Evolutionary conservation across 2,797 vertebrate species (phyloP).

Genomic region (Calcarius lapponicus): DNA sequence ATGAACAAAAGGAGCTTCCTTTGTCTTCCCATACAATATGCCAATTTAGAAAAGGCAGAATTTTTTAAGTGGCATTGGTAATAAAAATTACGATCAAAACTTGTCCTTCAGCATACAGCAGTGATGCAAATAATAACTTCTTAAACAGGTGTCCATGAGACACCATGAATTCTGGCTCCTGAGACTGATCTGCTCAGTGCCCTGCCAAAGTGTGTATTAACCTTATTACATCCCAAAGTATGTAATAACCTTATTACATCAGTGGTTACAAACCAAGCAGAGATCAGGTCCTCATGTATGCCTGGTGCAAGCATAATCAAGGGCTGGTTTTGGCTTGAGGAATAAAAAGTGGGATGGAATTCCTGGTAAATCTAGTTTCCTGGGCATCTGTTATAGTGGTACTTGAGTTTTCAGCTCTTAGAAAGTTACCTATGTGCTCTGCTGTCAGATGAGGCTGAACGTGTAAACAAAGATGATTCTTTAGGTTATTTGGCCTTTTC

Average conservation of each 20-base stretch:
- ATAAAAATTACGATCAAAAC: background rate
- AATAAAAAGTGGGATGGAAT: background rate
- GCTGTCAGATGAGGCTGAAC: background rate
- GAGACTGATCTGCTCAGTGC: background rate
- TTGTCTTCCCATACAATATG: background rate
- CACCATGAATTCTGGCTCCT: background rate
- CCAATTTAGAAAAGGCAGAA: background rate
- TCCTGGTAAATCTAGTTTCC: background rate
- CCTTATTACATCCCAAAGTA: background rate
- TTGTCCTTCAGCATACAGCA: background rate
- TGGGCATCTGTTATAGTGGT: background rate
- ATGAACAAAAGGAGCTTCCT: background rate
- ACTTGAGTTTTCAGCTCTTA: rapidly evolving
- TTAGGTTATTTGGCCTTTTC: background rate
- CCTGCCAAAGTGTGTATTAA: background rate
- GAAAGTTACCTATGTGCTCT: background rate
- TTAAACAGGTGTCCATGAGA: background rate
- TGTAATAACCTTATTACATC: background rate
- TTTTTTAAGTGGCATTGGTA: background rate
- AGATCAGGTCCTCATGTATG: background rate
- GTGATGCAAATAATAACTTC: background rate
- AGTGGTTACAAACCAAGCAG: background rate
- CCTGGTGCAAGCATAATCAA: background rate
- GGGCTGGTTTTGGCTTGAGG: background rate
- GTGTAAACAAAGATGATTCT: background rate